Evolutionary conservation across 2,113 vertebrate species (phyloP).

Genomic region (Acanthisitta chloris): DNA sequence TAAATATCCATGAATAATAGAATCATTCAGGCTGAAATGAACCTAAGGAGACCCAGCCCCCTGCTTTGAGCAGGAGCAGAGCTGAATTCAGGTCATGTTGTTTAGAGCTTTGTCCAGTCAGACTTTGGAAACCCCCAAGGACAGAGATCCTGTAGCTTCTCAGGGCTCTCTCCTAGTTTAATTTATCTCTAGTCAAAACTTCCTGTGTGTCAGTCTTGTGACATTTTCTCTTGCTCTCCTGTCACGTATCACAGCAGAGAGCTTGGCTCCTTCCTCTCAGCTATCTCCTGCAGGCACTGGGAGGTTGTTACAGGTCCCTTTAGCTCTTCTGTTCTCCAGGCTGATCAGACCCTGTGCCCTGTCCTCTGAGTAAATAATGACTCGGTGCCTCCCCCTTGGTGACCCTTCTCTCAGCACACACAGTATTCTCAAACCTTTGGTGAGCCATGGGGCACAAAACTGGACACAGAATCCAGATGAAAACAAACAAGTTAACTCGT

Average conservation of each 20-base stretch:
- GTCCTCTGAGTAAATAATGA: background rate
- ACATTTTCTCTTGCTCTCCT: background rate
- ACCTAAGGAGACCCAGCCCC: background rate
- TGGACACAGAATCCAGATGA: background rate
- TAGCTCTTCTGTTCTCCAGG: background rate
- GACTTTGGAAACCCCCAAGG: background rate
- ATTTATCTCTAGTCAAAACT: background rate
- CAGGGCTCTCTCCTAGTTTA: background rate
- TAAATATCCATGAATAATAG: constrained; percentile 19
- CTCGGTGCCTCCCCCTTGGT: background rate
- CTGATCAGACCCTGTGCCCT: background rate
- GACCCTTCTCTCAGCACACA: background rate
- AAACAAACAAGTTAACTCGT: background rate
- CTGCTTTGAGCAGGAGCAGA: background rate
- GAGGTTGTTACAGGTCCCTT: no score
- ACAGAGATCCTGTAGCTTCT: background rate
- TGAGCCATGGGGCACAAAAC: background rate
- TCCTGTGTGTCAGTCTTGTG: background rate
- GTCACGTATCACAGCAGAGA: background rate
- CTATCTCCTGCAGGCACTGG: background rate
- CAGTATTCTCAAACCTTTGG: background rate
- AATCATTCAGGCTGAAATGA: background rate
- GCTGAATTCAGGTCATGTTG: background rate
- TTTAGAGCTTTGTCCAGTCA: background rate
- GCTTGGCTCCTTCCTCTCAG: background rate